Evolutionary conservation across 2,797 vertebrate species (phyloP).

Genomic region (Merluccius polli): DNA sequence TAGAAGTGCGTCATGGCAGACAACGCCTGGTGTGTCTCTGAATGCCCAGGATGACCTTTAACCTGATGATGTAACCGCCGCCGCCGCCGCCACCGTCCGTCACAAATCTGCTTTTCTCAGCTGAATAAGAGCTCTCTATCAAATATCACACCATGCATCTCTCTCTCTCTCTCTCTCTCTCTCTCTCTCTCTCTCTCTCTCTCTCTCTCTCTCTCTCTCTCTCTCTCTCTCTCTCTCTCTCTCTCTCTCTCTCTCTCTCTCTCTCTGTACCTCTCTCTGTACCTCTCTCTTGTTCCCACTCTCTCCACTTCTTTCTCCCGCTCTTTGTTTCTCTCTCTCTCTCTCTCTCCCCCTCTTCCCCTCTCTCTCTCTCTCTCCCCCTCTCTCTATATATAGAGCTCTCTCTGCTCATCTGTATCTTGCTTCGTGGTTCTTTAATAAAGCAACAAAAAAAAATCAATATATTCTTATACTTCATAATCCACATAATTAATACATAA

Average conservation of each 20-base stretch:
- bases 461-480: neutral
- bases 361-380: neutral
- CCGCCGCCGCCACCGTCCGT: neutral
- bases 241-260: too few relatives aligned
- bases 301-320: neutral
- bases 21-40: constrained; percentile 57
- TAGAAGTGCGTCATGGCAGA: constrained; percentile 41
- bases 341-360: neutral
- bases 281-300: neutral
- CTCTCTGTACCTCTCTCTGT: too few relatives aligned
- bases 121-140: constrained; percentile 2
- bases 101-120: neutral
- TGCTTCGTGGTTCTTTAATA: neutral
- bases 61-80: constrained; percentile 4
- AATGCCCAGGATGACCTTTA: constrained; percentile 9
- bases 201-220: too few relatives aligned
- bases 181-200: too few relatives aligned
- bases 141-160: neutral
- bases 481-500: neutral
- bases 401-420: neutral
- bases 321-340: neutral
- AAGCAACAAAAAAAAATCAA: neutral
- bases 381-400: neutral
- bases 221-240: too few relatives aligned
- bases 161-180: neutral